These are phyloP conservation scores for Cyanoliseus patagonus DNA, from an alignment of 2,113 vertebrate species.

Conservation along the genomic window DNA sequence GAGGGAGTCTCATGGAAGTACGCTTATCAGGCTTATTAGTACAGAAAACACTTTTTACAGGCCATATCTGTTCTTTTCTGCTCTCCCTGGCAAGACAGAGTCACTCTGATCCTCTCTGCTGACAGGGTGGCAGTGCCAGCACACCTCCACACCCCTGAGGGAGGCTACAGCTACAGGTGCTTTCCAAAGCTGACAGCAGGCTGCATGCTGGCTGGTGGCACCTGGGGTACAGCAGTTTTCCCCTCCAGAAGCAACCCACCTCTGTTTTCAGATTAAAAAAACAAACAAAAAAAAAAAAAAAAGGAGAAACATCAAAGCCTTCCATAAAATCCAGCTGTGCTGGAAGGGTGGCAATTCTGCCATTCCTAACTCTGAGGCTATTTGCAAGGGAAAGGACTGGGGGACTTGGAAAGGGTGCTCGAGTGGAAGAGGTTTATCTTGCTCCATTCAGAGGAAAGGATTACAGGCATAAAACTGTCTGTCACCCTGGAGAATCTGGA, in stretches of 20 bases:
- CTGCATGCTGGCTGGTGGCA: not conserved
- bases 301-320: not conserved
- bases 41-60: not conserved
- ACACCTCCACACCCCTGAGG: not conserved
- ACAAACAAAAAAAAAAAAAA: fast-evolving
- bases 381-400: not conserved
- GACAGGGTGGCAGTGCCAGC: fast-evolving
- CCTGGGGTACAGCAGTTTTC: not conserved
- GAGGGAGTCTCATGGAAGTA: not conserved
- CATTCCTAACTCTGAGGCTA: not conserved
- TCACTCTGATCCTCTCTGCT: not conserved
- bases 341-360: not conserved
- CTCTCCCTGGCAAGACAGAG: not conserved
- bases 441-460: not conserved
- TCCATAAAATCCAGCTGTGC: not conserved
- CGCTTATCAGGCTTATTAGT: not conserved
- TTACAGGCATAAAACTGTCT: constrained; percentile 29
- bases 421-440: not conserved
- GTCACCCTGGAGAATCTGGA: not conserved
- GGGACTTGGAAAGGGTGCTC: not conserved
- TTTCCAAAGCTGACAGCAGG: not conserved
- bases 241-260: not conserved
- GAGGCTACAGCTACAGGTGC: not conserved
- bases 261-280: not conserved
- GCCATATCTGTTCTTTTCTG: not conserved